Percentiles rank a stretch among this genome's conserved stretches.
These are phyloP conservation scores for Solea senegalensis DNA, from an alignment of 2,113 vertebrate genomes.

Conservation along the genomic window DNA sequence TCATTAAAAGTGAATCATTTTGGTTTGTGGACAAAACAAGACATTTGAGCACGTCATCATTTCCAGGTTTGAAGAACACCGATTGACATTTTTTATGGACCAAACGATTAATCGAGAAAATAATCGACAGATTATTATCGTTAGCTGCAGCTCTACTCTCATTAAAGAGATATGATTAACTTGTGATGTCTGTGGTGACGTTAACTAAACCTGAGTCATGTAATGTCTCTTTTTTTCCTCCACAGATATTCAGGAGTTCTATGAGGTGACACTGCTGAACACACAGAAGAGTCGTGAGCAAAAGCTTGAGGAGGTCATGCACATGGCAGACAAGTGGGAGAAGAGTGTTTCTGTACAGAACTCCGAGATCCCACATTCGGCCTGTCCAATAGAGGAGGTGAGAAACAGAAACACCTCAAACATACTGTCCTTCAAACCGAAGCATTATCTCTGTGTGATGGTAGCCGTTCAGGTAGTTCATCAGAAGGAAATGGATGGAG, in stretches of 20 bases:
- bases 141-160: too few species aligned
- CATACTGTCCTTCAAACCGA: neutral
- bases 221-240: constrained; percentile 21
- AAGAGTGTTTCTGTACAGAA: constrained; percentile 73
- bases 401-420: constrained; percentile 27
- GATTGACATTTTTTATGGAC: too few species aligned
- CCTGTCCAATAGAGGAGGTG: constrained; percentile 79
- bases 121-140: too few species aligned
- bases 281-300: constrained; percentile 91
- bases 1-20: too few species aligned
- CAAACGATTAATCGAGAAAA: too few species aligned
- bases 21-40: too few species aligned
- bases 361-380: constrained; percentile 71
- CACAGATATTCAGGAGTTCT: constrained; percentile 97
- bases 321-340: constrained; percentile 91
- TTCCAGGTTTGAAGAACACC: too few species aligned
- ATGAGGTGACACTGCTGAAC: constrained; percentile 92
- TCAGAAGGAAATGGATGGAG: neutral
- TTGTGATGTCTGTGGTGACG: neutral
- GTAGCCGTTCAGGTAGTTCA: neutral
- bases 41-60: too few species aligned
- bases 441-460: neutral
- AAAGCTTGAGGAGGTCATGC: constrained; percentile 91
- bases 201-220: neutral
- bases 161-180: too few species aligned